Evolutionary conservation across 2,113 vertebrate genomes (phyloP), one percentile per base, ranked within the genome.

Genomic region (Corapipo altera): DNA sequence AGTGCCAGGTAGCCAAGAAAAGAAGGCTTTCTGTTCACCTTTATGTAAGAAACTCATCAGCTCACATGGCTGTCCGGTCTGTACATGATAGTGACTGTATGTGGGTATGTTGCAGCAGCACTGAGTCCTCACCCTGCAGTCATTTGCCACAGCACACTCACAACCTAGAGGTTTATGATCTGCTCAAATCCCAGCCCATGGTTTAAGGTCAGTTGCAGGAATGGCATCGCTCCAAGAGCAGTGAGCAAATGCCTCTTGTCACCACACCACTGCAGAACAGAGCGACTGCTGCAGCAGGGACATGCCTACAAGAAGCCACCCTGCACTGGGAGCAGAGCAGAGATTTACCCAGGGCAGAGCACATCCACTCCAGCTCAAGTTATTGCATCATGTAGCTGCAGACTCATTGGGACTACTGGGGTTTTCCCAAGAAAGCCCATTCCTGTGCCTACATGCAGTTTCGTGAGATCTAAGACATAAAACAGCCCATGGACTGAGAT

Each of bases 381-480:
- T 10, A 12, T 73, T 70, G 49, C 59, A 76, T 23, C 41, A 16
- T 2, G 2, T 5, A 76, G 33, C 52, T 66, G 58, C 22, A 77
- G 23, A 39, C 9, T 88, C 39, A 43, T 30, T 12, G 1, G 2
- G 23, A 80, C 6, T 17, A 57, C 41, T 8, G 49, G 62, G 72
- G 14, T 52, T 95, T 95, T 88, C 85, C 90, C 74, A 79, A 13
- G 49, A 92, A 93, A 76, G 27, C 51, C 55, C 30, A 48, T 65
- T 79, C 57, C 58, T 78, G 24, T 48, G 48, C 58, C 72, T 82
- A 78, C 23, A 2, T 4, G 17, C n/a, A 62, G 54, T 59, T 95
- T 74, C 0, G 0, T 62, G 23, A 85, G 22, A 83, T 55, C 26
- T 6, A 41, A 90, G 41, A 69, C 44, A 76, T 4, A 48, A 62